Evolutionary conservation across 2,888 invertebrate species (phyloP).

Genomic region (Venustoraphidia nigricollis): DNA sequence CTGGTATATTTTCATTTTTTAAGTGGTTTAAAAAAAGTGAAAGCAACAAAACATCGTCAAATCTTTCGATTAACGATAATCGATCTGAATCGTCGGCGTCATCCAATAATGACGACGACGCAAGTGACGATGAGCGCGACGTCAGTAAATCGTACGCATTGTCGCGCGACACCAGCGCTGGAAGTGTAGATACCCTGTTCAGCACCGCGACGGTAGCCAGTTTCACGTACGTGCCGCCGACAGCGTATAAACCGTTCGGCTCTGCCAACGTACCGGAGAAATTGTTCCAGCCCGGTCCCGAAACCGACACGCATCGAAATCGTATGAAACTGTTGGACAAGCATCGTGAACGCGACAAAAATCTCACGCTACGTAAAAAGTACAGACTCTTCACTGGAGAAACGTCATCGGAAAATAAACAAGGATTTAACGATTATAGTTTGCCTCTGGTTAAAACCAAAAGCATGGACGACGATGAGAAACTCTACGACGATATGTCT

Average conservation of each 20-base stretch:
- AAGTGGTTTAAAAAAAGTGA: constrained; percentile 50
- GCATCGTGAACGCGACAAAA: constrained; percentile 39
- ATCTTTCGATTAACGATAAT: background rate
- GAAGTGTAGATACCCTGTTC: constrained; percentile 49
- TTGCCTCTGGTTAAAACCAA: constrained; percentile 26
- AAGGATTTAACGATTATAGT: constrained; percentile 23
- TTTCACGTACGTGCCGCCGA: constrained; percentile 50
- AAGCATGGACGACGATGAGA: constrained; percentile 11
- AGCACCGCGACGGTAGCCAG: constrained; percentile 59
- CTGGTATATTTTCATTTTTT: constrained; percentile 44
- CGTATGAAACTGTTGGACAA: constrained; percentile 42
- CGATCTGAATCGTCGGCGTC: constrained; percentile 9
- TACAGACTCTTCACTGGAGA: constrained; percentile 38
- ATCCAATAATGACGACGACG: constrained; percentile 9
- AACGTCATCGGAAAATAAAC: constrained; percentile 11
- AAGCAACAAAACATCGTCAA: too few relatives aligned
- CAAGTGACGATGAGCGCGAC: constrained; percentile 10
- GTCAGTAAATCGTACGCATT: constrained; percentile 7
- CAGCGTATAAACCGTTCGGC: constrained; percentile 29
- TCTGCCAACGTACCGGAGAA: constrained; percentile 25
- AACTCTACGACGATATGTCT: constrained; percentile 17
- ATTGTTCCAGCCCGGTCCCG: constrained; percentile 35
- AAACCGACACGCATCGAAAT: constrained; percentile 46
- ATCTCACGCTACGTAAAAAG: constrained; percentile 46
- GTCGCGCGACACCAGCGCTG: constrained; percentile 32